These are phyloP conservation scores for Luperina nickerlii DNA, from an alignment of 2,888 invertebrate species.

Conservation along the genomic window DNA sequence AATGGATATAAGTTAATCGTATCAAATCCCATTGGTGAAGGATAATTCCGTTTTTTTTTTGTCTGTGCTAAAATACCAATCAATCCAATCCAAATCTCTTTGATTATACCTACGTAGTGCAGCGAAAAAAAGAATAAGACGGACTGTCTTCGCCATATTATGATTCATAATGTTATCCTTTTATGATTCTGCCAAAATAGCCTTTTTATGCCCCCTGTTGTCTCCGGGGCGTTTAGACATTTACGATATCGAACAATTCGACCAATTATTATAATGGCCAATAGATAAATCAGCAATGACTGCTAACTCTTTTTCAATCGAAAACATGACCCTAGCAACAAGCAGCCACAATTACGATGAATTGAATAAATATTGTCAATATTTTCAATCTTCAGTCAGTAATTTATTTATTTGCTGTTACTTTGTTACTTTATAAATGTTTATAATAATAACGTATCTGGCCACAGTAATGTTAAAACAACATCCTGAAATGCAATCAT, in stretches of 20 bases:
- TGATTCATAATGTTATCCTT: no score
- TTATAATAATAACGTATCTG: background rate
- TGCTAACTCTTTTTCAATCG: conserved; percentile 45
- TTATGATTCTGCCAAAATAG: no score
- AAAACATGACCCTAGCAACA: conserved; percentile 39
- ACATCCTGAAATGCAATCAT: background rate
- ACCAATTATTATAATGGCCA: conserved; percentile 51
- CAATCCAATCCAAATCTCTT: no score
- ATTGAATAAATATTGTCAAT: conserved; percentile 16
- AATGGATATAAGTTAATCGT: no score
- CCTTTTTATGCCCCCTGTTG: background rate
- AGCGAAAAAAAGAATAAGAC: no score
- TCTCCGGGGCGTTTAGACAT: conserved; percentile 11
- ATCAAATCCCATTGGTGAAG: no score
- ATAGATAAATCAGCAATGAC: conserved; percentile 54
- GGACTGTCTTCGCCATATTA: no score
- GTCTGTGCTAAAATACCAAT: no score
- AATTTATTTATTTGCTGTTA: background rate
- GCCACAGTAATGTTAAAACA: background rate
- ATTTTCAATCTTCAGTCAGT: background rate
- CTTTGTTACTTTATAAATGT: background rate
- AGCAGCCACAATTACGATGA: conserved; percentile 12
- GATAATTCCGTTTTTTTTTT: no score
- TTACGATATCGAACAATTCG: conserved; percentile 42
- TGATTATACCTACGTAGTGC: no score